Conservation (phyloP, 2,113 vertebrate genomes). For the Lycocorax pyrrhopterus region DNA sequence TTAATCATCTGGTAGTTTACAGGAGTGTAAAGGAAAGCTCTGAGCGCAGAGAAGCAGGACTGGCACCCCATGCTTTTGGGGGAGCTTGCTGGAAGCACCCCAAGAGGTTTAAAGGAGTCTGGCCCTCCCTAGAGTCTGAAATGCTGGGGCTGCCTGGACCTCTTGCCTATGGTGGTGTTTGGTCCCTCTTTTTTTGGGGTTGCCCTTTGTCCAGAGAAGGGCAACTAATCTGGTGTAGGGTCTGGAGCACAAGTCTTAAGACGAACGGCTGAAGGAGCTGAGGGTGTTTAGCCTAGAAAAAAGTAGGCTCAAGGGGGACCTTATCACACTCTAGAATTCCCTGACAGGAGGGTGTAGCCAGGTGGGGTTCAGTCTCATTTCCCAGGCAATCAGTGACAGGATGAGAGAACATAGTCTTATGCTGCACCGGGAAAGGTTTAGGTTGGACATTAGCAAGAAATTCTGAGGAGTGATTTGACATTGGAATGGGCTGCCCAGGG, state of each 20-base stretch:
- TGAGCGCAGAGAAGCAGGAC: neutral
- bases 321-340: neutral
- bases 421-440: neutral
- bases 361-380: neutral
- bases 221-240: neutral
- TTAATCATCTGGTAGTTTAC: neutral
- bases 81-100: neutral
- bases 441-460: neutral
- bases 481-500: neutral
- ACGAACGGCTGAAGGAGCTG: neutral
- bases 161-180: fast-evolving
- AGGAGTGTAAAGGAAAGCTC: neutral
- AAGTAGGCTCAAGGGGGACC: neutral
- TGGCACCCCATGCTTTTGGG: neutral
- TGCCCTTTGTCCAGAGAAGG: neutral
- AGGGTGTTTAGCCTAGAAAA: neutral
- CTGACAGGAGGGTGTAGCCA: neutral
- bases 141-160: neutral
- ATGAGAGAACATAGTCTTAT: neutral
- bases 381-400: neutral
- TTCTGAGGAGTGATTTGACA: neutral
- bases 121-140: neutral
- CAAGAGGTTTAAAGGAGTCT: neutral
- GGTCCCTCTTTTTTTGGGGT: neutral
- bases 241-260: neutral